Evolutionary conservation across 2,113 vertebrate genomes (phyloP).

Genomic region (Perca schrenkii): DNA sequence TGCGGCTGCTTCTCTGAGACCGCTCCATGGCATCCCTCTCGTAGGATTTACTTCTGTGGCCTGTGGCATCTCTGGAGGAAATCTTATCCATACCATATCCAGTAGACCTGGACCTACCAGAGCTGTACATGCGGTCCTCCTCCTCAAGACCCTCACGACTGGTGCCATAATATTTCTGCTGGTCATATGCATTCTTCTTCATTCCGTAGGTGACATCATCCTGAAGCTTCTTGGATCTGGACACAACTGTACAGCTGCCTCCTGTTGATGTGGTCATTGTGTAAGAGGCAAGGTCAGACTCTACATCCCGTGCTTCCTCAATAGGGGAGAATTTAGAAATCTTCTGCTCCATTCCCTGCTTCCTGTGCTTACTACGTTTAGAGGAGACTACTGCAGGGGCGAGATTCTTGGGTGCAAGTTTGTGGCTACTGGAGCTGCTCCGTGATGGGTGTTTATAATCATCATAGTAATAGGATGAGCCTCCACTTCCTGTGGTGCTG

Average conservation of each 20-base stretch:
- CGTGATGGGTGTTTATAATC: slow-evolving; percentile 91
- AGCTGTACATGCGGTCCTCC: slow-evolving; percentile 90
- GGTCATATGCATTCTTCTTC: slow-evolving; percentile 95
- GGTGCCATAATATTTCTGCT: slow-evolving; percentile 94
- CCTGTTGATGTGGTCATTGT: slow-evolving; percentile 87
- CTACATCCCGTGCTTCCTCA: slow-evolving; percentile 97
- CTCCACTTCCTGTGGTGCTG: slow-evolving; percentile 79
- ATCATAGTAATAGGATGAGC: slow-evolving; percentile 89
- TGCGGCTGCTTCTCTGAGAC: slow-evolving; percentile 88
- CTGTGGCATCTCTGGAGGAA: slow-evolving; percentile 87
- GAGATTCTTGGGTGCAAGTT: slow-evolving; percentile 92
- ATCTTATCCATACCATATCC: slow-evolving; percentile 93
- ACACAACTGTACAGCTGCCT: slow-evolving; percentile 89
- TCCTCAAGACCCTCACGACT: slow-evolving; percentile 91
- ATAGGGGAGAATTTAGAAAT: slow-evolving; percentile 99
- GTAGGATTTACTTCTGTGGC: slow-evolving; percentile 93
- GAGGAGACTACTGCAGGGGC: slow-evolving; percentile 93
- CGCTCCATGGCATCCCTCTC: slow-evolving; percentile 92
- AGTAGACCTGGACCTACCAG: slow-evolving; percentile 90
- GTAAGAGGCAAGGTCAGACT: slow-evolving; percentile 95
- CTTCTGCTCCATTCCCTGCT: slow-evolving; percentile 98
- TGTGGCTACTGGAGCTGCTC: slow-evolving; percentile 86
- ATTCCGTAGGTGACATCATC: slow-evolving; percentile 92
- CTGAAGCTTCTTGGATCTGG: slow-evolving; percentile 92
- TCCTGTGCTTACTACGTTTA: slow-evolving; percentile 98